Conservation (phyloP, 2,113 vertebrate genomes). For the Thamnophis sirtalis region DNA sequence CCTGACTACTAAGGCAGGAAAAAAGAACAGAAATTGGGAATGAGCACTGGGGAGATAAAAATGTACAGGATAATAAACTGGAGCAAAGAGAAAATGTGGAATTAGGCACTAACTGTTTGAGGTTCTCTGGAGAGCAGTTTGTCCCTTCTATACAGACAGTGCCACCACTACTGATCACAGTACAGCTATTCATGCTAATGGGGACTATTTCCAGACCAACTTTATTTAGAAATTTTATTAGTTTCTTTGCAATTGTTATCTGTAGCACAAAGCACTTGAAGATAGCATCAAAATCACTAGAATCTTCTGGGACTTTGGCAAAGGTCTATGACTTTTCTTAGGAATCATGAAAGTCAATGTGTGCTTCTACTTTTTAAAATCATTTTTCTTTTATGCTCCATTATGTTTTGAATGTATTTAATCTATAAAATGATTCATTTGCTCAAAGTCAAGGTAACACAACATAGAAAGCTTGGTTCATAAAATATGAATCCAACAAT, state of each 20-base stretch:
- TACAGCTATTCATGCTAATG: background rate
- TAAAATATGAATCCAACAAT: conserved; percentile 57
- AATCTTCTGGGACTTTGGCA: background rate
- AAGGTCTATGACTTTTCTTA: conserved; percentile 44
- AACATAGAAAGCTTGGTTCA: conserved; percentile 50
- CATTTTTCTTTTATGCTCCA: conserved; percentile 59
- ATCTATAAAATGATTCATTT: conserved; percentile 55
- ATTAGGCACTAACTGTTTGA: background rate
- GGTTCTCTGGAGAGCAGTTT: background rate
- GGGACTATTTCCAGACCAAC: background rate
- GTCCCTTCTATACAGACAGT: background rate
- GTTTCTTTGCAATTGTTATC: background rate
- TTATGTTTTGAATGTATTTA: conserved; percentile 53
- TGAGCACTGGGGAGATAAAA: background rate
- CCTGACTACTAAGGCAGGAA: background rate
- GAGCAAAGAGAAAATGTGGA: background rate
- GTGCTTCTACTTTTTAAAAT: conserved; percentile 46
- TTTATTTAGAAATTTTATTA: background rate
- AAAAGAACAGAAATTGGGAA: background rate
- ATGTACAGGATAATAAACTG: background rate
- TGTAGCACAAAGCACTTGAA: conserved; percentile 14
- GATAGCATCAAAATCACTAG: background rate
- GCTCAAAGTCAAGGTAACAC: conserved; percentile 64
- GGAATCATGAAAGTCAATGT: conserved; percentile 57
- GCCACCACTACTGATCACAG: background rate